Base-by-base conservation (phyloP, 2,113 vertebrate genomes). In the Nycticryphes semicollaris region DNA sequence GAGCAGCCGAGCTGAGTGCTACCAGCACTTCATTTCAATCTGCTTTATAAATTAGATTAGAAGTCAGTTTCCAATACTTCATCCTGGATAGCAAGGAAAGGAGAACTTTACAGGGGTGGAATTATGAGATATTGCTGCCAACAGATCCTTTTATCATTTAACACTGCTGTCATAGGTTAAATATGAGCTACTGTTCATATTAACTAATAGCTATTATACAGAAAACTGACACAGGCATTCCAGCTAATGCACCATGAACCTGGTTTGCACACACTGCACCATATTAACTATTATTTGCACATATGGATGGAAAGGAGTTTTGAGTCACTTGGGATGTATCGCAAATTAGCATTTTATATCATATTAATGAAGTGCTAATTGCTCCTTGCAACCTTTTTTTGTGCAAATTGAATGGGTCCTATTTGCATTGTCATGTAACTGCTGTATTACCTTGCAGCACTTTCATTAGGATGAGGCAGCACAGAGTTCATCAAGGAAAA, bases 291-390 rank as follows among this genome's bases (percentile, higher is more conserved):
- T 77, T 76, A 75, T 93, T 96, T 92, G 89, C 77, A 64, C 66
- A 81, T 89, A 91, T 81, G 80, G 85, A 81, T 93, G 57, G 88
- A 94, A 89, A 89, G 76, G 64, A 96, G 76, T 96, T 96, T 90
- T 93, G 89, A 95, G 92, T 95, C 97, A 31, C 76, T 93, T 78
- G 96, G 96, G 96, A 97, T 86, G 72, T 84, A 84, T 92, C 66
- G 94, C 84, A 96, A 96, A 97, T 98, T 96, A 97, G 90, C 96
- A 97, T 97, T 97, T 97, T 96, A 94, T 97, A 93, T 96, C 92
- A 91, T 97, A 97, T 97, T 98, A 97, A 98, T 96, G 96, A 96
- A 94, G 94, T 93, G 91, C 84, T 98, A 98, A 98, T 98, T 98
- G 97, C 96, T 96, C 89, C 93, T 96, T 81, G 77, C 93, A 96